Evolutionary conservation across 2,888 invertebrate genomes (phyloP).

Genomic region (Platycnemis pennipes): DNA sequence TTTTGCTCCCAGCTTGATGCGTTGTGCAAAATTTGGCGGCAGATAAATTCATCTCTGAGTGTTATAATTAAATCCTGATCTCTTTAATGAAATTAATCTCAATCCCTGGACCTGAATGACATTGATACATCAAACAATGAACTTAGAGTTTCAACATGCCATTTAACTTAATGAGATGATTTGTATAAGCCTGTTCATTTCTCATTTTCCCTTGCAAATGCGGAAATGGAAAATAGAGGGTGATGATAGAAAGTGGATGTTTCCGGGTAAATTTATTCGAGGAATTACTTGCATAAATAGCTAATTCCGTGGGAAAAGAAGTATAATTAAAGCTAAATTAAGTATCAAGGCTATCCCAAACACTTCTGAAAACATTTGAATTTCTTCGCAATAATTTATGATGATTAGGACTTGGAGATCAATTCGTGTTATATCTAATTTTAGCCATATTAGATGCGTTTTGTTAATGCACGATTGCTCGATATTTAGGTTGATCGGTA

Average conservation of each 20-base stretch:
- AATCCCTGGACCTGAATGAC: neutral
- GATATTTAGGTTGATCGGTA: too few species aligned
- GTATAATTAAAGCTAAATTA: neutral
- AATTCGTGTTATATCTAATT: too few species aligned
- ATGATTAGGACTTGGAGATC: too few species aligned
- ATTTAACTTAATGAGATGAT: neutral
- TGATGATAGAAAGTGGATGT: neutral
- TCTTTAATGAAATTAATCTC: neutral
- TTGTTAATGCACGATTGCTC: too few species aligned
- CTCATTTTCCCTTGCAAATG: neutral
- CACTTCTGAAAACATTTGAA: neutral
- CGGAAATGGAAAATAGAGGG: neutral
- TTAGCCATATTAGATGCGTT: too few species aligned
- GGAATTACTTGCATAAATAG: neutral
- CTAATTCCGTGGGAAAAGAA: neutral
- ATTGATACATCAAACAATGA: neutral
- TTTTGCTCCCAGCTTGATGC: too few species aligned
- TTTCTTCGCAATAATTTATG: too few species aligned
- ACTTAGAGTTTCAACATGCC: neutral
- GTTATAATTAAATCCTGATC: neutral
- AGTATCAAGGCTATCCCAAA: neutral
- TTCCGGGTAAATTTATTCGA: neutral
- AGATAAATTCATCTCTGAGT: neutral
- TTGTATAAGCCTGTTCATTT: neutral
- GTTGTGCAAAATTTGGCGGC: neutral